Base-by-base conservation (phyloP, 30 jellyfish, hydroid and myxozoan genomes). In the Aurelia aurita complex sp. Pacific region DNA sequence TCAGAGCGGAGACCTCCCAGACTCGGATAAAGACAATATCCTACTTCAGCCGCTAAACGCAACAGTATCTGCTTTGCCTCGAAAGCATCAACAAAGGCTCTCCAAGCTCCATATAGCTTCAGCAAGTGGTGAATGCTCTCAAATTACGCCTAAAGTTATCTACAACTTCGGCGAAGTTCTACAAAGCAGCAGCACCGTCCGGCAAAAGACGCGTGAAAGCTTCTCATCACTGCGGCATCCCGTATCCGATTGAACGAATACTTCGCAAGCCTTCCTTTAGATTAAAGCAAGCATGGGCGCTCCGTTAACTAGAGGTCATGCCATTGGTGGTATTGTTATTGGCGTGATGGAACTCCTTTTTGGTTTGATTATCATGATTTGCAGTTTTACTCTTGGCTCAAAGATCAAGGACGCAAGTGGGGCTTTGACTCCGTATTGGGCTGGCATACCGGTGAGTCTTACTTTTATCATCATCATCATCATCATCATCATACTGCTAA, bases 401-500 rank as follows among this genome's bases (percentile, higher is more conserved):
- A 90, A 74, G 67, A 62, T 89, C 40, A 68, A 42, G 17, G 73
- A 81, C 8, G 57, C 57, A 7, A 46, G 57, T 1, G 57, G 57
- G 6, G 57, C 85, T 8, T 6, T 77, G 40, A 16, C 97, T 62
- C 94, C 95, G 2, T 90, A 83, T 36, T 90, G 97, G 97, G 97
- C 97, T 43, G 97, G 97, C 12, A 69, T 90, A 0, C 89, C 89
- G 85, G 97, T 84, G 61, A 84, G 97, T 81, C 5, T 35, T 7
- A 5, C 2, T 46, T 46, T 46, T 9, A 7, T 46, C 14, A 4
- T 46, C 5, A 3, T 40, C 29, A 23, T 23, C 29, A 23, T 23
- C 29, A 23, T 23, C 29, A 23, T 23, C 29, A 23, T 23, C 29
- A 23, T 23, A 23, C 29, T 23, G 29, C 29, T 23, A 23, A 23